phyloP scores from a whole-genome alignment of 92 coral and sea anemone species.

The Hydrozoanthus gracilis region DNA sequence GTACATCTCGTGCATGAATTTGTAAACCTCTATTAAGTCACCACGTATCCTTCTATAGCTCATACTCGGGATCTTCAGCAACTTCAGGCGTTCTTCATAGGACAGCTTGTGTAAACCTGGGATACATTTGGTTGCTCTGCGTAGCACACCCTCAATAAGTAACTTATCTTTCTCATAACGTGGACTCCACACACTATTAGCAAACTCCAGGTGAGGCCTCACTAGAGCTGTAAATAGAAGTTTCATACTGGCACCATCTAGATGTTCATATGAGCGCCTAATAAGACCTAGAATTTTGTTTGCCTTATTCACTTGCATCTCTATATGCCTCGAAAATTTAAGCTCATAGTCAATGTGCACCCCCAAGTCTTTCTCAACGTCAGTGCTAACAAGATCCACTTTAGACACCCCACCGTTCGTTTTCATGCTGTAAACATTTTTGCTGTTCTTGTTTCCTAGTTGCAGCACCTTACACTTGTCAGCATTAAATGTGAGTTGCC shows the following conservation, averaged over 20 bases:
- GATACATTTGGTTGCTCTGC: conserved; percentile 26
- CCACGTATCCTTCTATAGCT: conserved; percentile 26
- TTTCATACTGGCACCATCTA: conserved; percentile 23
- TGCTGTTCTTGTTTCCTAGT: neutral
- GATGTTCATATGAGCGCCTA: conserved; percentile 21
- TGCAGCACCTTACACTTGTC: conserved; percentile 6
- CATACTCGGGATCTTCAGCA: conserved; percentile 24
- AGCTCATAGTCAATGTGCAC: neutral
- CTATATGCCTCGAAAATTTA: neutral
- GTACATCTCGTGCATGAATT: conserved; percentile 20
- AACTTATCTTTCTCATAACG: conserved; percentile 24
- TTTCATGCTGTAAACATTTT: neutral
- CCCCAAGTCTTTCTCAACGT: neutral
- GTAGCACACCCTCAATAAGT: conserved; percentile 23
- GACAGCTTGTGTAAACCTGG: conserved; percentile 23
- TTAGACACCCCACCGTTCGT: neutral
- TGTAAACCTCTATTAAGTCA: conserved; percentile 24
- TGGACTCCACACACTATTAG: conserved; percentile 26
- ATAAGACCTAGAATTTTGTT: conserved; percentile 17
- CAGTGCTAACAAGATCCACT: neutral
- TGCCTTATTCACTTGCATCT: conserved; percentile 23
- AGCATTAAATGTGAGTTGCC: neutral
- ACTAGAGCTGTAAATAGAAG: conserved; percentile 18
- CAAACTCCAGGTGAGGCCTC: conserved; percentile 28
- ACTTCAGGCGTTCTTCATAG: conserved; percentile 24